A percentile compares a stretch with the other conserved stretches of the same genome.
Evolutionary conservation across 2,888 invertebrate genomes (phyloP).

Genomic region (Calameuta pallipes): DNA sequence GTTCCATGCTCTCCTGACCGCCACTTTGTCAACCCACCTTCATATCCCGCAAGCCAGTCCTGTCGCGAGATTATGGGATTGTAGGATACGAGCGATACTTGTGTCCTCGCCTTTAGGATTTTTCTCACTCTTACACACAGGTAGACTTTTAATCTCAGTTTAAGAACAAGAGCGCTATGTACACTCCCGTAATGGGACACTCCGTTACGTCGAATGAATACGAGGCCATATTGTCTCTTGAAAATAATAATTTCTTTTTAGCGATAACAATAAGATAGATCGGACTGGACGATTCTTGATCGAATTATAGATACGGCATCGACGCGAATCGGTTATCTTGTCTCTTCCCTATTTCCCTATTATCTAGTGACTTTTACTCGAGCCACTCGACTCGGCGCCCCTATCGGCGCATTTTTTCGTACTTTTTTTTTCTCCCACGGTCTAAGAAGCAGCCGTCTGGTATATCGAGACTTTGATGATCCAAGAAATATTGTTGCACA

Average conservation of each 20-base stretch:
- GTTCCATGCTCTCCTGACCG: slow-evolving; percentile 24
- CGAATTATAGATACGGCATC: background rate
- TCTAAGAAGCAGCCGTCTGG: too few species aligned
- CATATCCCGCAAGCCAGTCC: slow-evolving; percentile 13
- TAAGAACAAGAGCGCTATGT: too few species aligned
- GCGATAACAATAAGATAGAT: background rate
- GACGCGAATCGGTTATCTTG: too few species aligned
- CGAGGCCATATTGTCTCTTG: background rate
- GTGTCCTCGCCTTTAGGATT: background rate
- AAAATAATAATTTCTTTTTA: background rate
- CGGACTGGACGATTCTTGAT: background rate
- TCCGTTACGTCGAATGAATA: background rate
- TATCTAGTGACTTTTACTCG: background rate
- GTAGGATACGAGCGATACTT: background rate
- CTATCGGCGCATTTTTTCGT: background rate
- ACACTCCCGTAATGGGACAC: background rate
- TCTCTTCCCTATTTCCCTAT: background rate
- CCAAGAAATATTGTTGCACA: background rate
- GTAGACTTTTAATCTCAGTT: too few species aligned
- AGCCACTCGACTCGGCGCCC: background rate
- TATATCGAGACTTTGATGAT: too few species aligned
- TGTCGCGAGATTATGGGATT: slow-evolving; percentile 6
- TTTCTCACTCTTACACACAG: background rate
- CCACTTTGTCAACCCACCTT: slow-evolving; percentile 23
- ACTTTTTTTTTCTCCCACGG: background rate